These are phyloP conservation scores for Anoplophora glabripennis DNA, from an alignment of 1,140 invertebrate species.

Conservation along the genomic window DNA sequence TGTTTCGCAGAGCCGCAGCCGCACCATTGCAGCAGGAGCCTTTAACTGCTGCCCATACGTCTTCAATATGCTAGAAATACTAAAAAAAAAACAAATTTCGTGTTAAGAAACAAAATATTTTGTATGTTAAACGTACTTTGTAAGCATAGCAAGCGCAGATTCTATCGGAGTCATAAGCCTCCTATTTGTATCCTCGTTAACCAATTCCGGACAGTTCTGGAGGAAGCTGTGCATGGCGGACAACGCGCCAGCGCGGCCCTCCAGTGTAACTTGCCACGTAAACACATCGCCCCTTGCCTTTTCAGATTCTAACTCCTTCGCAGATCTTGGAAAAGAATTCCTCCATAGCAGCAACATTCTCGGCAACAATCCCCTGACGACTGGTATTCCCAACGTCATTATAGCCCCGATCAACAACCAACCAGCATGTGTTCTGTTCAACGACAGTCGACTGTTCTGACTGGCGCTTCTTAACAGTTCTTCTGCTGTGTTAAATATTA, in stretches of 20 bases:
- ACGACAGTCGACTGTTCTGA: constrained; percentile 92
- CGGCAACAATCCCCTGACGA: constrained; percentile 84
- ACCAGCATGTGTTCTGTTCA: constrained; percentile 93
- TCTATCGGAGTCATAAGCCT: constrained; percentile 85
- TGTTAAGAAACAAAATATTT: constrained; percentile 4
- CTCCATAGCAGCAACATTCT: constrained; percentile 94
- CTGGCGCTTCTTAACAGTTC: constrained; percentile 94
- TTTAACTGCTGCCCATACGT: constrained; percentile 92
- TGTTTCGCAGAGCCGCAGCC: constrained; percentile 88
- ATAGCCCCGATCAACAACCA: constrained; percentile 97
- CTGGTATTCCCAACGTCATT: constrained; percentile 88
- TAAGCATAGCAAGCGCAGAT: constrained; percentile 89
- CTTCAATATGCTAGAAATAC: constrained; percentile 82
- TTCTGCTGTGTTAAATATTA: constrained; percentile 96
- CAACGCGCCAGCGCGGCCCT: constrained; percentile 92
- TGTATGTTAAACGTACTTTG: constrained; percentile 66
- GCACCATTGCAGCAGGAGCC: constrained; percentile 88
- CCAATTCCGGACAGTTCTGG: constrained; percentile 82
- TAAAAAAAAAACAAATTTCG: constrained; percentile 50
- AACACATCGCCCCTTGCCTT: constrained; percentile 96
- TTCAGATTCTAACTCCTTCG: constrained; percentile 94
- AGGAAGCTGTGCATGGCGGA: constrained; percentile 94
- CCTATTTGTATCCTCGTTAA: constrained; percentile 85
- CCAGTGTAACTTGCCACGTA: constrained; percentile 98
- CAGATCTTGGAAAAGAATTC: constrained; percentile 94